Conservation (phyloP, 2,113 vertebrate genomes). For the Morone saxatilis region DNA sequence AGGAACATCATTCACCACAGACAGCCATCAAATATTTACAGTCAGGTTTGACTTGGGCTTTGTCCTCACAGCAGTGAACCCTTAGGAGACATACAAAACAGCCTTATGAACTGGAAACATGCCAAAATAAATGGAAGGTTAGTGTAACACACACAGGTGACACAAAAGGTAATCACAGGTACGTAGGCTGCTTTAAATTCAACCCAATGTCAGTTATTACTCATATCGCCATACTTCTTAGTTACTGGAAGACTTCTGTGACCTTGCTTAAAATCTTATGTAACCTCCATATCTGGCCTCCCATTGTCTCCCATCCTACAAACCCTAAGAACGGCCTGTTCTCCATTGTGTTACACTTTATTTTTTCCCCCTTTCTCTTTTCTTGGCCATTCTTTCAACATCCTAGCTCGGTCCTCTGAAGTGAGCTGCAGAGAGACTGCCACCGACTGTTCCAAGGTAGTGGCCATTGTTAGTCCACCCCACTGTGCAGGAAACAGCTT, state of each 20-base stretch:
- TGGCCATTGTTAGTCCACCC: conserved; percentile 77
- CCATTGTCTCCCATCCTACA: conserved; percentile 69
- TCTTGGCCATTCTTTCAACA: conserved; percentile 78
- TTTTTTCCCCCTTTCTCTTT: conserved; percentile 74
- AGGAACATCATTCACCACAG: conserved; percentile 57
- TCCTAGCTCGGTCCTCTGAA: conserved; percentile 73
- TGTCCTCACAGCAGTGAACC: conserved; percentile 11
- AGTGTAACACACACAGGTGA: neutral
- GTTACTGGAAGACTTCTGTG: conserved; percentile 16
- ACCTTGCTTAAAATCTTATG: conserved; percentile 42
- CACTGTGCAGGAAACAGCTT: conserved; percentile 82
- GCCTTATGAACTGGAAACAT: neutral
- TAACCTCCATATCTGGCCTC: conserved; percentile 51
- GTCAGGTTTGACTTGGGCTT: conserved; percentile 24
- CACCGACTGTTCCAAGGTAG: conserved; percentile 62
- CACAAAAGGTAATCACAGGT: neutral
- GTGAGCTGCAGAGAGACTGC: conserved; percentile 53
- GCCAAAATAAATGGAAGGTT: neutral
- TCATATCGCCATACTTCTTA: too few relatives aligned
- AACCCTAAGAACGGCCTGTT: conserved; percentile 48
- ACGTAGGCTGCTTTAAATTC: neutral
- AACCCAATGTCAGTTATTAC: neutral
- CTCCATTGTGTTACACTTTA: conserved; percentile 75
- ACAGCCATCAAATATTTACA: conserved; percentile 76
- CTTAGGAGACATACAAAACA: neutral